Conservation (phyloP, 2,113 vertebrate genomes). For the Craseonycteris thonglongyai region DNA sequence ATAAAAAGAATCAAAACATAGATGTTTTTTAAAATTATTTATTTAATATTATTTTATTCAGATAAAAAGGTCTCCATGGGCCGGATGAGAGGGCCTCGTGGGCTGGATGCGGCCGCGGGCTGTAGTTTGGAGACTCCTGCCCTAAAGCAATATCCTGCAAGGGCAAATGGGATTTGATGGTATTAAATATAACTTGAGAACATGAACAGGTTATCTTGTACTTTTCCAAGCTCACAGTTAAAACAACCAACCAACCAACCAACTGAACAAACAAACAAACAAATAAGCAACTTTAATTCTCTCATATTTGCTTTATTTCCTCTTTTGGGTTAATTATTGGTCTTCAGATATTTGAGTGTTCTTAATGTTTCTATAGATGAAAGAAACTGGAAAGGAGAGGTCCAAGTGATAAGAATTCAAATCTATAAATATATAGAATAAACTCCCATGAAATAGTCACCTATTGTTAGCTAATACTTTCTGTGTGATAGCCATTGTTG, state of each 20-base stretch:
- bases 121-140: no score
- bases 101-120: no score
- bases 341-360: constrained; percentile 1
- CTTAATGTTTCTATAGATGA: background rate
- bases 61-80: no score
- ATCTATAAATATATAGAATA: background rate
- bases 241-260: no score
- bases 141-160: constrained; percentile 32
- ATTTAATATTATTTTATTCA: no score
- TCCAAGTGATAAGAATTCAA: background rate
- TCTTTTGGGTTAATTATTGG: constrained; percentile 25
- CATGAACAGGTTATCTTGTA: constrained; percentile 1
- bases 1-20: no score
- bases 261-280: no score
- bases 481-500: background rate
- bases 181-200: constrained; percentile 46
- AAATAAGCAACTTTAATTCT: background rate
- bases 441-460: background rate
- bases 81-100: no score
- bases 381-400: background rate
- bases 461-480: background rate
- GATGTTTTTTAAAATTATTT: no score
- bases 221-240: background rate
- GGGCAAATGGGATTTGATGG: constrained; percentile 12
- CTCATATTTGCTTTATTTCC: background rate